Percentiles rank a stretch among this genome's conserved stretches.
These are phyloP conservation scores for Chelonia mydas DNA, from an alignment of 2,797 vertebrate species.

Conservation along the genomic window DNA sequence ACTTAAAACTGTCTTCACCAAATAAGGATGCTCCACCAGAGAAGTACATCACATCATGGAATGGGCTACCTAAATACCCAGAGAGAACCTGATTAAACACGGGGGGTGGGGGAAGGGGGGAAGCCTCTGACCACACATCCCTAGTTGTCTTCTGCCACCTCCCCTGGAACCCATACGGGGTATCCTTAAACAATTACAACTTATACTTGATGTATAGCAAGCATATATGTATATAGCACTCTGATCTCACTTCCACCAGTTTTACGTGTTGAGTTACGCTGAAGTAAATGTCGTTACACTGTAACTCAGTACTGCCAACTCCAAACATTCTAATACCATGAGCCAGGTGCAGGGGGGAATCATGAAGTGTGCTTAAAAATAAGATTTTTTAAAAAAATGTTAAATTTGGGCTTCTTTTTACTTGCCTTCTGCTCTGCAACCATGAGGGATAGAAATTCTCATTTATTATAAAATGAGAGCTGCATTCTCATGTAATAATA, in stretches of 20 bases:
- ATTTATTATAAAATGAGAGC: not conserved
- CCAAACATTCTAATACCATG: fast-evolving
- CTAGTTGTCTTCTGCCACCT: too few relatives aligned
- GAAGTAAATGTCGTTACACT: not conserved
- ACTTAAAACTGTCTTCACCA: too few relatives aligned
- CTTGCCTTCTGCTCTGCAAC: not conserved
- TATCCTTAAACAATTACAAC: too few relatives aligned
- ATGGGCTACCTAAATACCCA: too few relatives aligned
- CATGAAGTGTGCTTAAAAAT: not conserved
- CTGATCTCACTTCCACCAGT: not conserved
- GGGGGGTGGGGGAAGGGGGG: too few relatives aligned
- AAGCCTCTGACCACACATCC: too few relatives aligned
- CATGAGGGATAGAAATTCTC: not conserved
- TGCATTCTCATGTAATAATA: not conserved
- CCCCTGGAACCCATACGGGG: too few relatives aligned
- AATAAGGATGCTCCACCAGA: too few relatives aligned
- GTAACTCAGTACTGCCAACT: not conserved
- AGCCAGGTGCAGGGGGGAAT: not conserved
- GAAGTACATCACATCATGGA: too few relatives aligned
- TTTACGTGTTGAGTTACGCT: not conserved
- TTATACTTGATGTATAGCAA: too few relatives aligned
- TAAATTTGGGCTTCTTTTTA: not conserved
- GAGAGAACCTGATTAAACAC: too few relatives aligned
- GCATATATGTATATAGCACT: not conserved
- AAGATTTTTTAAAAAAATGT: not conserved